Conservation (phyloP, 2,797 vertebrate genomes). For the Darevskia mixta region DNA sequence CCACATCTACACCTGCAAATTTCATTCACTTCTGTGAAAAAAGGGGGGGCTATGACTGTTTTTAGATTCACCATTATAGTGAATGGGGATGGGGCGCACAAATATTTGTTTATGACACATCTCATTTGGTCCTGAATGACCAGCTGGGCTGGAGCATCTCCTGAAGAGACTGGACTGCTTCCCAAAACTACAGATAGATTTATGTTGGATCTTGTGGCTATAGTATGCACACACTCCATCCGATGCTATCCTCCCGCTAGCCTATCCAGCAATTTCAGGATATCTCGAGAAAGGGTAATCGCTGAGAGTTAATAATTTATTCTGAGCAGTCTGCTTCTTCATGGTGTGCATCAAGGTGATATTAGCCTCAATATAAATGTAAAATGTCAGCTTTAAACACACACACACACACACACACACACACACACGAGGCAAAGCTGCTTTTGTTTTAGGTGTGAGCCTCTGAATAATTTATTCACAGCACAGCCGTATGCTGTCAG, state of each 20-base stretch:
- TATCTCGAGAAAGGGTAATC: slow-evolving; percentile 56
- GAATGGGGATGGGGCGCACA: too few species aligned
- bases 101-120: too few species aligned
- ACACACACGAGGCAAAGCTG: slow-evolving; percentile 10
- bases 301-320: slow-evolving; percentile 67
- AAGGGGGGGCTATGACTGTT: too few species aligned
- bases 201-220: too few species aligned
- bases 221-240: too few species aligned
- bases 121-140: too few species aligned
- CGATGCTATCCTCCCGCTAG: not conserved
- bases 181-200: too few species aligned
- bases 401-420: not conserved
- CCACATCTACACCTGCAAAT: too few species aligned
- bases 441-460: slow-evolving; percentile 61
- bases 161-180: too few species aligned
- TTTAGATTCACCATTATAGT: too few species aligned
- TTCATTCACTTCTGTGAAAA: too few species aligned
- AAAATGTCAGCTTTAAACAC: slow-evolving; percentile 54
- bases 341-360: slow-evolving; percentile 43
- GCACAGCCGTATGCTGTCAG: slow-evolving; percentile 61
- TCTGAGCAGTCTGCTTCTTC: slow-evolving; percentile 50
- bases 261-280: slow-evolving; percentile 47
- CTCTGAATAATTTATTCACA: slow-evolving; percentile 70
- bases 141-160: too few species aligned
- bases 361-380: slow-evolving; percentile 54